phyloP scores from a whole-genome alignment of 2,113 vertebrate species.

The Entelurus aequoreus region DNA sequence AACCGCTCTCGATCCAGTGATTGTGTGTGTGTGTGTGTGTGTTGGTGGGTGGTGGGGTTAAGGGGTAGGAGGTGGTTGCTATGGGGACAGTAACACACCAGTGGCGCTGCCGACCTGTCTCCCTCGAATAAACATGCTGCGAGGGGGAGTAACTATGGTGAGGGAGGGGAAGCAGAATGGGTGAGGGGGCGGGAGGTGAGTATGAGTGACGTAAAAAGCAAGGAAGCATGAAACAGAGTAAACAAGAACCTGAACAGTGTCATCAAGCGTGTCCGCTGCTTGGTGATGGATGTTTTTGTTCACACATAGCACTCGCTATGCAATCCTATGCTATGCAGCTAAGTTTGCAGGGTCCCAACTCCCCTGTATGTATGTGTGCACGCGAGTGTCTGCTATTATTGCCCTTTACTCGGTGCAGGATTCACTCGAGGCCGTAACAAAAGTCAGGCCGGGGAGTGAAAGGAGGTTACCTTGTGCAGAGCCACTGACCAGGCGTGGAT shows the following conservation, averaged over 20 bases:
- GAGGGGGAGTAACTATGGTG: conserved; percentile 30
- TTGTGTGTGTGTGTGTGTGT: conserved; percentile 11
- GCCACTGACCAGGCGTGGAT: conserved; percentile 19
- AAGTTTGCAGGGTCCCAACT: conserved; percentile 12
- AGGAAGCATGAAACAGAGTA: conserved; percentile 22
- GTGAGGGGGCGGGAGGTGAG: conserved; percentile 14
- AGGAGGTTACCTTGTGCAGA: conserved; percentile 26
- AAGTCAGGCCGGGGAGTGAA: conserved; percentile 36
- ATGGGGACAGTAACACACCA: conserved; percentile 81
- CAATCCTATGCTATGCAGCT: background rate
- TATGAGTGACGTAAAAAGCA: conserved; percentile 11
- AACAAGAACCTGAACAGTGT: conserved; percentile 16
- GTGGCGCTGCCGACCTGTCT: conserved; percentile 76
- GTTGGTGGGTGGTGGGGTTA: conserved; percentile 6
- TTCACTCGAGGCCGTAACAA: conserved; percentile 28
- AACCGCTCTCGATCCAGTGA: conserved; percentile 56
- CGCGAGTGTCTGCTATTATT: conserved; percentile 28
- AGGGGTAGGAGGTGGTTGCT: conserved; percentile 67
- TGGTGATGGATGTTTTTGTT: conserved; percentile 4
- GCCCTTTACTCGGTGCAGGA: conserved; percentile 25
- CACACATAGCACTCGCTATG: no score
- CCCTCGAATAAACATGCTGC: conserved; percentile 71
- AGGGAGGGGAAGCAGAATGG: conserved; percentile 25
- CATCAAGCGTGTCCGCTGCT: conserved; percentile 20
- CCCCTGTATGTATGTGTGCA: background rate